phyloP scores from a whole-genome alignment of 2,888 invertebrate species.

The Oscheius sp. region DNA sequence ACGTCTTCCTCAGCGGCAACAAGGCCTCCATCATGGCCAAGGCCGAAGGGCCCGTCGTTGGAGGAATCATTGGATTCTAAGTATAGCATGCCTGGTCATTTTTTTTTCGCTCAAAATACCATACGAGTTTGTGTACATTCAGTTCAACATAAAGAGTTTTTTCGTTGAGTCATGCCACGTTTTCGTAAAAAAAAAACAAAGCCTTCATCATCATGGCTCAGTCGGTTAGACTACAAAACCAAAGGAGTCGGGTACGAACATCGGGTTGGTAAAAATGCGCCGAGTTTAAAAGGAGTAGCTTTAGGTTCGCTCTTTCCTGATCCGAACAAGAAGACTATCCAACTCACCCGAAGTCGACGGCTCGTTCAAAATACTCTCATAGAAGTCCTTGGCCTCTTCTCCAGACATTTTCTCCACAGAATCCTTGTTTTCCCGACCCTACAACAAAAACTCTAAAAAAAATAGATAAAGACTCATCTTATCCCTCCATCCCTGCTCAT shows the following conservation, averaged over 20 bases:
- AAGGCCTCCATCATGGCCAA: constrained; percentile 18
- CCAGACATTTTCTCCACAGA: not conserved
- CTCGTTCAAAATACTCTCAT: constrained; percentile 18
- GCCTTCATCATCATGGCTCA: too few species aligned
- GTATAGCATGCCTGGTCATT: not conserved
- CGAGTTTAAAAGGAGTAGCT: too few species aligned
- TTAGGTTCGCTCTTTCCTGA: too few species aligned
- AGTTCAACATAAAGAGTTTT: not conserved
- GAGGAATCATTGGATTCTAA: constrained; percentile 30
- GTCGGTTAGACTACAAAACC: too few species aligned
- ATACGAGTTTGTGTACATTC: not conserved
- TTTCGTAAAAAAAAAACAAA: too few species aligned
- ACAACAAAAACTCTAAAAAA: too few species aligned
- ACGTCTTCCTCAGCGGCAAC: constrained; percentile 17
- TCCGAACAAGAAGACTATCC: not conserved
- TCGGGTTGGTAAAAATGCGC: too few species aligned
- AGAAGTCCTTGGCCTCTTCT: constrained; percentile 17
- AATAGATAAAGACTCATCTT: too few species aligned
- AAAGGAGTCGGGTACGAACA: too few species aligned
- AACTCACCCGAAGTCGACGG: constrained; percentile 23
- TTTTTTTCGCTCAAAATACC: not conserved
- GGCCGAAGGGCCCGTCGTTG: constrained; percentile 32
- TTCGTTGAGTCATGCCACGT: too few species aligned
- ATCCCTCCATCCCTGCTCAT: too few species aligned
- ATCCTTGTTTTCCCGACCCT: not conserved